Evolutionary conservation across 2,113 vertebrate species (phyloP), one percentile per base, ranked within the genome.

Genomic region (Diadophis punctatus): DNA sequence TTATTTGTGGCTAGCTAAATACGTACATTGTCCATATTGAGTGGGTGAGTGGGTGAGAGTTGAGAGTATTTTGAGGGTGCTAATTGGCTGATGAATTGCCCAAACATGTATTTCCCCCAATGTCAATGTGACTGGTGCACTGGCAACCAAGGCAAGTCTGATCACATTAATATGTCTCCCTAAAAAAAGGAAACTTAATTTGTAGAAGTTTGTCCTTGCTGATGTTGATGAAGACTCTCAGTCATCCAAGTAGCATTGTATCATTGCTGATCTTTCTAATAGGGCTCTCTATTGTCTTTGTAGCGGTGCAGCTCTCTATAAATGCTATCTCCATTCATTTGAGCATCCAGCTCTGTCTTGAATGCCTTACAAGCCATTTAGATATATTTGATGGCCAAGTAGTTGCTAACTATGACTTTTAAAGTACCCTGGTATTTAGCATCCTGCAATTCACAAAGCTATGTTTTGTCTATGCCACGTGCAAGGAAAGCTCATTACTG

Each of bases 401-500:
- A 2, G 25, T 46, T 85, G 30, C 10, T 63, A 87, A 52, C 25
- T 87, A 51, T 43, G 23, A 16, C 60, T 0, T 0, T 53, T 63
- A 63, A 63, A 63, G 58, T 30, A 63, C 60, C 6, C 68, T 34
- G 16, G n/a, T 74, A 63, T 60, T 48, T 18, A 85, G 48, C 1
- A 8, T 93, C 74, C 23, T 22, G 27, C 14, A 63, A 9, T 94
- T 84, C 27, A 91, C 25, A 46, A 22, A 3, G 0, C 30, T 90
- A 16, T 55, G 90, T 93, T 20, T 39, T 4, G 10, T 90, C 49
- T 48, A 63, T 91, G 11, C 63, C 12, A 52, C 0, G 0, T 18
- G 34, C 46, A 92, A 30, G 51, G 14, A 49, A 95, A 91, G 11
- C 4, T 96, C 85, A 51, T 89, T 93, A 51, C 55, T 49, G 55